Conservation (phyloP, 2,113 vertebrate species). For the Hippocampus guttulatus region DNA sequence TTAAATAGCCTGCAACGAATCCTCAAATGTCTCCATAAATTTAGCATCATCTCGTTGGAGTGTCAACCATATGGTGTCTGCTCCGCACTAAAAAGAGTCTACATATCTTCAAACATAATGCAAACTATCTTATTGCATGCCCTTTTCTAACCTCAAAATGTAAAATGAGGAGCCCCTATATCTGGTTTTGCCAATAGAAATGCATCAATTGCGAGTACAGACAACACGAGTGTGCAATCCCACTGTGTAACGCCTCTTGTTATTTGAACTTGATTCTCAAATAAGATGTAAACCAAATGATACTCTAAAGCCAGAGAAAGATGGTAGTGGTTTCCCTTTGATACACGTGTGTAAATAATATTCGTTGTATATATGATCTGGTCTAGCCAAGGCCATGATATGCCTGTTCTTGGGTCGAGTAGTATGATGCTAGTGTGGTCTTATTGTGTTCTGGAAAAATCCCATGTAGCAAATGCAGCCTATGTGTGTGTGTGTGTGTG, state of each 20-base stretch:
- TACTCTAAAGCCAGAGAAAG: slow-evolving; percentile 50
- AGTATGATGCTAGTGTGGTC: slow-evolving; percentile 20
- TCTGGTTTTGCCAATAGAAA: neutral
- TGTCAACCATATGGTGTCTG: neutral
- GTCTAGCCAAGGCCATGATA: slow-evolving; percentile 43
- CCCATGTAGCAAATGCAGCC: slow-evolving; percentile 11
- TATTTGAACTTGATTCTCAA: slow-evolving; percentile 49
- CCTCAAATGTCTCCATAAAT: neutral
- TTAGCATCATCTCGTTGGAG: too few relatives aligned
- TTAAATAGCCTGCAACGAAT: neutral
- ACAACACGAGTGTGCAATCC: neutral
- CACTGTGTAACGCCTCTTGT: neutral
- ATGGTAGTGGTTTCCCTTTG: slow-evolving; percentile 53
- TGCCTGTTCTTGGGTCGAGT: slow-evolving; percentile 20
- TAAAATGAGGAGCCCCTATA: neutral
- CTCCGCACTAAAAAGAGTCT: neutral
- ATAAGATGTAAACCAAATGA: slow-evolving; percentile 66
- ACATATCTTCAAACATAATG: too few relatives aligned
- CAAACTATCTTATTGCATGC: too few relatives aligned
- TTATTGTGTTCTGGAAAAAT: slow-evolving; percentile 26
- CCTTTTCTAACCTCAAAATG: too few relatives aligned
- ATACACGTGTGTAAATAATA: slow-evolving; percentile 54
- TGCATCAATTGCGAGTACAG: neutral
- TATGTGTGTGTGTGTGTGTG: neutral
- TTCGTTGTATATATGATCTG: slow-evolving; percentile 52